These are phyloP conservation scores for Branchipolynoe longqiensis DNA, from an alignment of 2,888 invertebrate species.

Conservation along the genomic window DNA sequence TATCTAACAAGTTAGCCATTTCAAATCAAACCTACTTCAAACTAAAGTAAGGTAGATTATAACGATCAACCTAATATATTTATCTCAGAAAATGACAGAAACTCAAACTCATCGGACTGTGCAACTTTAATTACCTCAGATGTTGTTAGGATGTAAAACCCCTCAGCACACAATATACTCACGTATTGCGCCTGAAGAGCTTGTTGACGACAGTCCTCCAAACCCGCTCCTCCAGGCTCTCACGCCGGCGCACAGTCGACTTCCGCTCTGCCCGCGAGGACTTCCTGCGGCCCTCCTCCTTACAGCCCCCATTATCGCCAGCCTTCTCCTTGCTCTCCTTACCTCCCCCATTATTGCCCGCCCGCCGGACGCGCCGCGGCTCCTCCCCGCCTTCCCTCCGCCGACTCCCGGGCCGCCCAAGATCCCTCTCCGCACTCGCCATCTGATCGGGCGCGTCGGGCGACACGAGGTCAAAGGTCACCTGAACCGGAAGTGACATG, in stretches of 20 bases:
- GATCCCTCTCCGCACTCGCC: neutral
- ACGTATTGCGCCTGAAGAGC: constrained; percentile 47
- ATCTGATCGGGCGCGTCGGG: neutral
- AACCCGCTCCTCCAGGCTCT: constrained; percentile 41
- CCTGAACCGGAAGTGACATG: constrained; percentile 21
- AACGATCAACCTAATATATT: no score
- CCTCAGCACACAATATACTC: neutral
- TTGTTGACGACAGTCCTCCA: constrained; percentile 35
- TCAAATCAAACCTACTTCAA: no score
- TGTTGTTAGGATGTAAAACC: no score
- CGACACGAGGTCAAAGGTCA: constrained; percentile 18
- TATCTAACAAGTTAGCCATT: no score
- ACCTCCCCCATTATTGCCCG: neutral
- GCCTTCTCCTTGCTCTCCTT: neutral
- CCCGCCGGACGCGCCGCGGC: neutral
- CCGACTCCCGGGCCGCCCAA: neutral
- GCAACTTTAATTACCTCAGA: no score
- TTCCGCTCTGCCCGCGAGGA: neutral
- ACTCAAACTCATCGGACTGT: no score
- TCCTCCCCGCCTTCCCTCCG: neutral
- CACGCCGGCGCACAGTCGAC: neutral
- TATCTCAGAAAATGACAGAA: no score
- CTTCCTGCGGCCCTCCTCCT: neutral
- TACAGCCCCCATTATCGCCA: neutral
- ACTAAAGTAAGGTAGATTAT: no score